phyloP scores from a whole-genome alignment of 1,140 invertebrate species.

The Plutomurus gul region DNA sequence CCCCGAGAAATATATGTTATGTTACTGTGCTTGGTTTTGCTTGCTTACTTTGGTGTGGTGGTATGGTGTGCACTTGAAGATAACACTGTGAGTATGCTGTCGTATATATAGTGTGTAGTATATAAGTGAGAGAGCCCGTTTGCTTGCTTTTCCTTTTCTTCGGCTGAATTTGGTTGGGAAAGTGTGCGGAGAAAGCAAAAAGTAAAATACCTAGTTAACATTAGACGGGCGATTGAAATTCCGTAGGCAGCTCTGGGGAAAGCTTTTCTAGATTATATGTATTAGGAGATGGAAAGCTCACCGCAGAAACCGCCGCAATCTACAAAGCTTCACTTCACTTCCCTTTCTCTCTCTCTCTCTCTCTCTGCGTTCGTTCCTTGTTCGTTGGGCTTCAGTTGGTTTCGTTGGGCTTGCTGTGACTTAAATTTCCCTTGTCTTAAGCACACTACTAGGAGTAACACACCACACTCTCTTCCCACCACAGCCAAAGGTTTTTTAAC shows the following conservation, averaged over 20 bases:
- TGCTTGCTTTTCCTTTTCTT: not conserved
- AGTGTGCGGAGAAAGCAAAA: not conserved
- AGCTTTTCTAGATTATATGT: constrained; percentile 28
- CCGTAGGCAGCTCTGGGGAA: constrained; percentile 18
- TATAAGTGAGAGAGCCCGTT: not conserved
- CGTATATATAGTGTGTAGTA: not conserved
- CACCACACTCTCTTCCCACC: not conserved
- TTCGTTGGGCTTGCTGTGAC: not conserved
- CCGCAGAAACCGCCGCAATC: constrained; percentile 23
- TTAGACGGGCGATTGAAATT: constrained; percentile 17
- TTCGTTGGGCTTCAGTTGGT: not conserved
- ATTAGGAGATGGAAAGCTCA: constrained; percentile 21
- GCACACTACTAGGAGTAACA: not conserved
- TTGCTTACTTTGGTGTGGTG: not conserved
- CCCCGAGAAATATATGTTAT: constrained; percentile 10
- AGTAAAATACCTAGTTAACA: constrained; percentile 18
- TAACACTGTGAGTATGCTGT: not conserved
- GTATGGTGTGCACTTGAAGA: not conserved
- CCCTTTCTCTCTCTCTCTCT: not conserved
- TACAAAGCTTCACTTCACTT: constrained; percentile 19
- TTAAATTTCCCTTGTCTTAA: constrained; percentile 22
- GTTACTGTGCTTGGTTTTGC: not conserved
- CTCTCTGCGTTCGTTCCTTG: too few relatives aligned
- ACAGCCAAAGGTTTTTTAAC: not conserved
- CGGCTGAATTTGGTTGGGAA: not conserved